Conservation (phyloP, 2,797 vertebrate genomes). For the Gorsachius magnificus region DNA sequence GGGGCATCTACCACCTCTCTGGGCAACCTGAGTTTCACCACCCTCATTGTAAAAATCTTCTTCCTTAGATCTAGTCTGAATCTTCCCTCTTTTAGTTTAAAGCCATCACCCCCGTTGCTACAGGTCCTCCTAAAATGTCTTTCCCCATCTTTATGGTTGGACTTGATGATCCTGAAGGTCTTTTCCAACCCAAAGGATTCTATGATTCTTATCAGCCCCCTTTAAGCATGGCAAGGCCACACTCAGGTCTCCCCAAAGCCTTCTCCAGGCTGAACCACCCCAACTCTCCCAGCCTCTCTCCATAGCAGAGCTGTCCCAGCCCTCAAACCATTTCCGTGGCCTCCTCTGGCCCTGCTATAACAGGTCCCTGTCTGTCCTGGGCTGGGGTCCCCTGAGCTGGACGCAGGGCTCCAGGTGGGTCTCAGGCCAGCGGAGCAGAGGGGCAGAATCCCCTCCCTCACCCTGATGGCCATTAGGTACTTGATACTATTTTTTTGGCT, state of each 20-base stretch:
- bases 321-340: fast-evolving
- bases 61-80: background rate
- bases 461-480: fast-evolving
- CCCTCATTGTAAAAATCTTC: fast-evolving
- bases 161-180: too few relatives aligned
- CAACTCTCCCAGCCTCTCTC: background rate
- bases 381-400: background rate
- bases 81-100: background rate
- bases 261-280: fast-evolving
- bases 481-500: background rate
- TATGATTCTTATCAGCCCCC: too few relatives aligned
- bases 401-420: background rate
- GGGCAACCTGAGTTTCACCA: background rate
- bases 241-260: fast-evolving
- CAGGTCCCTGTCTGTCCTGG: fast-evolving
- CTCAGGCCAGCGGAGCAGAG: background rate
- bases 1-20: background rate
- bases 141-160: background rate
- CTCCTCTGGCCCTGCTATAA: fast-evolving
- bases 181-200: too few relatives aligned
- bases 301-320: background rate
- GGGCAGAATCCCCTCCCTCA: fast-evolving
- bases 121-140: background rate
- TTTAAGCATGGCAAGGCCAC: fast-evolving
- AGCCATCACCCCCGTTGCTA: fast-evolving